Evolutionary conservation across 2,113 vertebrate genomes (phyloP), one percentile per base, ranked within the genome.

Genomic region (Leuciscus idus): DNA sequence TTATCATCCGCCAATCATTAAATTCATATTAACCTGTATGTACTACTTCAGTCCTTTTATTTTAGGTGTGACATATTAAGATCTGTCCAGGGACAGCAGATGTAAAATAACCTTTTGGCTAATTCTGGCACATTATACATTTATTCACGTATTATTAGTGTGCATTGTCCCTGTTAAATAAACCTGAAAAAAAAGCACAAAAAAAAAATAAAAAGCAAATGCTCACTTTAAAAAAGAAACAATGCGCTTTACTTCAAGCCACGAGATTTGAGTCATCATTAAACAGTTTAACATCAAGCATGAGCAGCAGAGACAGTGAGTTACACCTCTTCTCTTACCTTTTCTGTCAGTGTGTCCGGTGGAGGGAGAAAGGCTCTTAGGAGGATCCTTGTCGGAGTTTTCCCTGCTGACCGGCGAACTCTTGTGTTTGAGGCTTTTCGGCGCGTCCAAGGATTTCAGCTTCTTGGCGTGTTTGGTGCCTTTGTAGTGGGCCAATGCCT

Each of bases 381-480:
- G 93, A 91, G 92, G 94, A 94, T 98, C 97, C 94, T 95, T 97
- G 94, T 94, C 94, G 94, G 94, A 6, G 2, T 91, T 92, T 90
- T 95, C 94, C 93, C 92, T 95, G 88, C 90, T 81, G 89, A 93
- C 89, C 73, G 39, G 92, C 83, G 95, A 92, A 94, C 95, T 95
- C 96, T 97, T 98, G 94, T 97, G 96, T 96, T 98, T 98, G 93
- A 73, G 68, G 50, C 94, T 97, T 96, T 97, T 99, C 87, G 97
- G 96, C 93, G 96, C 90, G 88, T 99, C 97, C 95, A 97, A 95
- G 94, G 97, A 96, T 97, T 99, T 99, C 94, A 99, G 96, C 95
- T 97, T 99, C 97, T 98, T 99, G 96, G 98, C 98, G 91, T 99
- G 98, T 95, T 99, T 99, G 95, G 97, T 99, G 92, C 98, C 98